Evolutionary conservation across 2,888 invertebrate genomes (phyloP).

Genomic region (Ophioninae sp.): DNA sequence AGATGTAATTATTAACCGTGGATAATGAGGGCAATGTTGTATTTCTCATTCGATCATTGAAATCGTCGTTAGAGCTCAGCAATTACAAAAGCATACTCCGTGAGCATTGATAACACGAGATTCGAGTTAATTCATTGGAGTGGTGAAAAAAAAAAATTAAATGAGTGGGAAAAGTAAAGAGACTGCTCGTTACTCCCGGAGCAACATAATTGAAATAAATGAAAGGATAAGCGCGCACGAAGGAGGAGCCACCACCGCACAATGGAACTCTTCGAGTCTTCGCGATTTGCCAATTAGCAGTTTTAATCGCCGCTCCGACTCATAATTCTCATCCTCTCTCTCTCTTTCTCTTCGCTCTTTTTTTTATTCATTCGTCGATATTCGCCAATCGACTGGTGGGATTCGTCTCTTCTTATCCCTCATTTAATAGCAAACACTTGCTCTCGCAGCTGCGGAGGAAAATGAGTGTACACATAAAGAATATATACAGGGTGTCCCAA

Average conservation of each 20-base stretch:
- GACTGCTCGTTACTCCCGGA: slow-evolving; percentile 17
- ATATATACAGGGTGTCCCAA: neutral
- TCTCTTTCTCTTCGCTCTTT: neutral
- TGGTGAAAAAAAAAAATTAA: neutral
- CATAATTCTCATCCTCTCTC: neutral
- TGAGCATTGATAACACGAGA: neutral
- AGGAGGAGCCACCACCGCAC: neutral
- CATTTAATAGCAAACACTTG: slow-evolving; percentile 39
- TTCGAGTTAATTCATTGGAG: slow-evolving; percentile 9
- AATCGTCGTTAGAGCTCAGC: neutral
- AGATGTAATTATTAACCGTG: neutral
- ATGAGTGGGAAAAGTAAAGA: neutral
- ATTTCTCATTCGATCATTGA: neutral
- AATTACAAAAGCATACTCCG: neutral
- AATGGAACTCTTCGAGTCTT: slow-evolving; percentile 19
- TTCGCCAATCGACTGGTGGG: slow-evolving; percentile 13
- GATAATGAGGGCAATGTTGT: neutral
- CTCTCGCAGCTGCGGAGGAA: slow-evolving; percentile 1
- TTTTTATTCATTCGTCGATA: slow-evolving; percentile 12
- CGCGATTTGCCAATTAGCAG: slow-evolving; percentile 35
- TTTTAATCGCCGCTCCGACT: neutral
- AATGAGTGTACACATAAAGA: neutral
- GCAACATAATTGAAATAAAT: slow-evolving; percentile 19
- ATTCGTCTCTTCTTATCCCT: slow-evolving; percentile 32
- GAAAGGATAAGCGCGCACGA: neutral